Evolutionary conservation across 2,888 invertebrate species (phyloP), one percentile per base, ranked within the genome.

Genomic region (Xestoiulus laeticollis): DNA sequence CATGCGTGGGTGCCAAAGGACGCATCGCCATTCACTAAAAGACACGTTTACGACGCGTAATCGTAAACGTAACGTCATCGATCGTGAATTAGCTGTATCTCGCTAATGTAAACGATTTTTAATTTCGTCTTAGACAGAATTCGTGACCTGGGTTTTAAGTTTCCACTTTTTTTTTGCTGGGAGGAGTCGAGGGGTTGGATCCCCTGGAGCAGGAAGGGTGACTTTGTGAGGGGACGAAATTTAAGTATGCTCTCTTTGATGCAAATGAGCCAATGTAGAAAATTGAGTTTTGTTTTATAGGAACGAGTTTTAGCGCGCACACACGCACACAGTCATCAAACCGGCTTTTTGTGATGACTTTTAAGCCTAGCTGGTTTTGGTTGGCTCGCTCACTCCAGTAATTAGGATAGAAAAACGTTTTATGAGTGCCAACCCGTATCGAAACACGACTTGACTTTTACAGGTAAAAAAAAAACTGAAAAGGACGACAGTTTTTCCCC

Each of bases 371-470:
- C 68, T 68, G 22, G 22, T 22, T 68, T 1, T 68, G 22, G 22
- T 22, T 68, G 5, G 1, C 59, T 19, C n/a, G 8, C 68, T 68
- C 68, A 68, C 22, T 68, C 8, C 68, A 26, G 68, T 68, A 68
- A 68, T 68, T 68, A 68, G 68, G 26, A 26, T 26, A n/a, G 68
- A 68, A 68, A 59, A 68, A 68, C 68, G 68, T 68, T 68, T 68
- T 48, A 48, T 48, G 68, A 22, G 68, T 22, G 68, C 68, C 12
- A 68, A 68, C 68, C 68, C 59, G 59, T 59, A 59, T 59, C 59
- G 59, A n/a, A n/a, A 4, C n/a, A 59, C 59, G 59, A 68, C 22
- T 68, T 22, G 68, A 68, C 68, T 68, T 68, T 26, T n/a, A 22
- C 68, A 68, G 22, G 68, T 68, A 68, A 22, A 59, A 59, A 59